A percentile compares a stretch with the other conserved stretches of the same genome.
These are phyloP conservation scores for Cyclophora albipunctata DNA, from an alignment of 2,888 invertebrate genomes.

Conservation along the genomic window DNA sequence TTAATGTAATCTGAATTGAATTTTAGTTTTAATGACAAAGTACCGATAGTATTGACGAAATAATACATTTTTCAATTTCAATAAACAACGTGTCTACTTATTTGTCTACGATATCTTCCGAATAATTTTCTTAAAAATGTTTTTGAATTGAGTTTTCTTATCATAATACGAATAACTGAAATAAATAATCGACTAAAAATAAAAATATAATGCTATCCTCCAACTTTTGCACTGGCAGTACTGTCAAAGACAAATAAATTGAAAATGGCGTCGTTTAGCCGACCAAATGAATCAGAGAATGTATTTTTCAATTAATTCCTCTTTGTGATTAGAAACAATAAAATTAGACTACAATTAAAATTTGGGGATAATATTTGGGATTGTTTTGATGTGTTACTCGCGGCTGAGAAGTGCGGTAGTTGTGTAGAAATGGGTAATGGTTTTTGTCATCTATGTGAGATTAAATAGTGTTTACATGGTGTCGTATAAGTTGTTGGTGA, in stretches of 20 bases:
- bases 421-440: slow-evolving; percentile 40
- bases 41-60: no score
- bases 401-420: slow-evolving; percentile 21
- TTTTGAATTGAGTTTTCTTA: no score
- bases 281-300: slow-evolving; percentile 60
- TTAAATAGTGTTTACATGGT: slow-evolving; percentile 62
- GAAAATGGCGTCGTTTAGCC: slow-evolving; percentile 73
- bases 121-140: no score
- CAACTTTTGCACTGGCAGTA: background rate
- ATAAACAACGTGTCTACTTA: no score
- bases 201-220: background rate
- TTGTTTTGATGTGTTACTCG: slow-evolving; percentile 25
- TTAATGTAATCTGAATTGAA: no score
- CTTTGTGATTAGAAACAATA: slow-evolving; percentile 18
- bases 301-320: slow-evolving; percentile 44
- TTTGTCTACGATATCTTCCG: no score
- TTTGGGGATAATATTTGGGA: background rate
- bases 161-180: no score
- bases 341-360: slow-evolving; percentile 2
- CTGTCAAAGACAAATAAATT: slow-evolving; percentile 38
- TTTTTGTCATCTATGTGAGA: slow-evolving; percentile 50
- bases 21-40: no score
- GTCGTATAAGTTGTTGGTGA: slow-evolving; percentile 49
- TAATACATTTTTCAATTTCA: no score
- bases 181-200: background rate